Evolutionary conservation across 2,113 vertebrate species (phyloP).

Genomic region (Phalacrocorax aristotelis): DNA sequence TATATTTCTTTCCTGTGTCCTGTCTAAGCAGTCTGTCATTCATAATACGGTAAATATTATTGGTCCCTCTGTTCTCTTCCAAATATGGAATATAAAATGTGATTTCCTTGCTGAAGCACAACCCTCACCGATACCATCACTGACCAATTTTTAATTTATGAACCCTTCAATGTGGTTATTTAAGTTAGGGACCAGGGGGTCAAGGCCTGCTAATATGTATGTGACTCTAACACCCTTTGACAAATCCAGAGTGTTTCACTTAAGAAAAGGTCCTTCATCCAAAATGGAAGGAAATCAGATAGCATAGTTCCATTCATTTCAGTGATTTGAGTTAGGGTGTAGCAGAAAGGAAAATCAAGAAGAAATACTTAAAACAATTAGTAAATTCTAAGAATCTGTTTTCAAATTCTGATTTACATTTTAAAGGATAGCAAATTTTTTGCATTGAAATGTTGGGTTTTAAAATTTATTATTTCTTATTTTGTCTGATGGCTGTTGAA

Average conservation of each 20-base stretch:
- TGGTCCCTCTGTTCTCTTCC: background rate
- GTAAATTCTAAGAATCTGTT: background rate
- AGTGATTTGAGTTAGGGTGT: background rate
- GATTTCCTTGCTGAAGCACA: background rate
- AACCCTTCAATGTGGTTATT: background rate
- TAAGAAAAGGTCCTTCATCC: background rate
- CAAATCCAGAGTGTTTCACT: background rate
- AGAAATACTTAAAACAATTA: background rate
- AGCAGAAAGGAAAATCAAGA: background rate
- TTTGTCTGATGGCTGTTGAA: background rate
- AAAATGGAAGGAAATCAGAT: background rate
- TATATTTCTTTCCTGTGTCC: background rate
- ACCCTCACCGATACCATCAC: background rate
- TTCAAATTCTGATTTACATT: background rate
- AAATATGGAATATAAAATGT: background rate
- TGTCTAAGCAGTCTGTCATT: background rate
- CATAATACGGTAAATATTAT: background rate
- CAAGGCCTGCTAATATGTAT: background rate
- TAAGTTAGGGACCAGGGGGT: background rate
- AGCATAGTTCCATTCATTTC: background rate
- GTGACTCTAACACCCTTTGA: background rate
- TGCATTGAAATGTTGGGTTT: background rate
- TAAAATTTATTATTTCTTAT: background rate
- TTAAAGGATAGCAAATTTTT: background rate
- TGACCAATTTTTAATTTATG: background rate